Conservation (phyloP, 2,113 vertebrate genomes). For the Urocynchramus pylzowi region DNA sequence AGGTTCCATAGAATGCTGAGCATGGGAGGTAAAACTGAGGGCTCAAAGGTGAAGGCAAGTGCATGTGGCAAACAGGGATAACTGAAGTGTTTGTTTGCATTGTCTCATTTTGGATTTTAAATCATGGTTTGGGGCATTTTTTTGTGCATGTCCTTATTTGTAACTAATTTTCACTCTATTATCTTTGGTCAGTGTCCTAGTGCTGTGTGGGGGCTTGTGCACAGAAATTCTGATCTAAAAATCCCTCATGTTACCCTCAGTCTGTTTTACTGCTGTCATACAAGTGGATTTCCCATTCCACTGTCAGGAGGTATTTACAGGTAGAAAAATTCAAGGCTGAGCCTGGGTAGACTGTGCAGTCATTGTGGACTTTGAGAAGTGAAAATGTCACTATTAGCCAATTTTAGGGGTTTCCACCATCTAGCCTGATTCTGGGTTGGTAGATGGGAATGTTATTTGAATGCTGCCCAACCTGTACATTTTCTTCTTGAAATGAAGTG, state of each 20-base stretch:
- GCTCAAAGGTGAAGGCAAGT: background rate
- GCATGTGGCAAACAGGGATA: background rate
- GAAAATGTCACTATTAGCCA: background rate
- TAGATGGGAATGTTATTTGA: background rate
- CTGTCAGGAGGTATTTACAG: fast-evolving
- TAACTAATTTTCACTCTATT: background rate
- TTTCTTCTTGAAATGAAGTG: background rate
- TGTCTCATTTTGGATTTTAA: background rate
- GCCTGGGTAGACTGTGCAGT: no score
- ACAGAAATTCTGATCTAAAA: background rate
- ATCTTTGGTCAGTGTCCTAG: background rate
- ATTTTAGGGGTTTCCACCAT: background rate
- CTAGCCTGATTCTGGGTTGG: background rate
- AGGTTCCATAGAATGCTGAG: no score
- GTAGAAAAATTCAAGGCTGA: background rate
- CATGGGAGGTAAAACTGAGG: background rate
- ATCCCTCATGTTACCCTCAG: background rate
- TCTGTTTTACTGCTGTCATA: background rate
- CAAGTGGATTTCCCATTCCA: background rate
- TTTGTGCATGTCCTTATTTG: background rate
- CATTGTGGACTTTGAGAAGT: background rate
- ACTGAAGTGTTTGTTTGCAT: background rate
- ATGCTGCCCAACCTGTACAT: background rate
- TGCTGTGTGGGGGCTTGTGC: background rate
- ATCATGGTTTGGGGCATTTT: background rate